Percentiles rank a stretch among this genome's conserved stretches.
These are phyloP conservation scores for Cathartes aura DNA, from an alignment of 2,113 vertebrate species.

Conservation along the genomic window DNA sequence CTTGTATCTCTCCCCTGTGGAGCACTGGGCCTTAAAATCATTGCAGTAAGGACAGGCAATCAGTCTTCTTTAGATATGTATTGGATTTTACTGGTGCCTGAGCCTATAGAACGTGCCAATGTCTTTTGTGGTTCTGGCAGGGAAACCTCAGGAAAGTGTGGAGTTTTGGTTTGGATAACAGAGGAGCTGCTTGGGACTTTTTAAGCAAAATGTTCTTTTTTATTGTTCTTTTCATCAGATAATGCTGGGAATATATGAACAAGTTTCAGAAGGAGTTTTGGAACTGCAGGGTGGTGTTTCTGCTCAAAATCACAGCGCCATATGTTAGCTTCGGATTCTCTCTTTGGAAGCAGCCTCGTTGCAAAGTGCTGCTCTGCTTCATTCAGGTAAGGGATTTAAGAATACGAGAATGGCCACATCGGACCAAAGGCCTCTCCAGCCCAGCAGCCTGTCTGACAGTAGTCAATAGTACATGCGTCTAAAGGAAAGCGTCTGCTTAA, in stretches of 20 bases:
- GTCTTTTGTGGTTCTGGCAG: conserved; percentile 58
- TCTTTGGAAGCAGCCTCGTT: background rate
- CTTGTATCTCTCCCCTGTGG: conserved; percentile 44
- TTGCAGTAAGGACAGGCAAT: conserved; percentile 43
- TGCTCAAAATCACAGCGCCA: conserved; percentile 3
- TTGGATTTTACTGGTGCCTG: conserved; percentile 41
- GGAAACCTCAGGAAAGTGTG: conserved; percentile 14
- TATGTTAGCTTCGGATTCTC: background rate
- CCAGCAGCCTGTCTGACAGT: background rate
- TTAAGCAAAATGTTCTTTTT: background rate
- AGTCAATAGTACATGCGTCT: background rate
- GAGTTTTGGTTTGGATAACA: conserved; percentile 42
- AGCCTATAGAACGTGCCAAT: background rate
- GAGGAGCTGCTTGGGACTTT: background rate
- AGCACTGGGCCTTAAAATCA: conserved; percentile 35
- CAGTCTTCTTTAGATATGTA: conserved; percentile 41
- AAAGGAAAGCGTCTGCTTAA: background rate
- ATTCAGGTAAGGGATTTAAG: background rate
- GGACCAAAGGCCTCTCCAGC: background rate
- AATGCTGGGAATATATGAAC: conserved; percentile 4
- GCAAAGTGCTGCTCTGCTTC: background rate
- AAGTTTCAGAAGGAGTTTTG: conserved; percentile 30
- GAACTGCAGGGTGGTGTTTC: background rate
- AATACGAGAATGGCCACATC: background rate
- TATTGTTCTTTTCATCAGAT: conserved; percentile 48